phyloP scores from a whole-genome alignment of 2,797 vertebrate genomes.

The Calcarius lapponicus region DNA sequence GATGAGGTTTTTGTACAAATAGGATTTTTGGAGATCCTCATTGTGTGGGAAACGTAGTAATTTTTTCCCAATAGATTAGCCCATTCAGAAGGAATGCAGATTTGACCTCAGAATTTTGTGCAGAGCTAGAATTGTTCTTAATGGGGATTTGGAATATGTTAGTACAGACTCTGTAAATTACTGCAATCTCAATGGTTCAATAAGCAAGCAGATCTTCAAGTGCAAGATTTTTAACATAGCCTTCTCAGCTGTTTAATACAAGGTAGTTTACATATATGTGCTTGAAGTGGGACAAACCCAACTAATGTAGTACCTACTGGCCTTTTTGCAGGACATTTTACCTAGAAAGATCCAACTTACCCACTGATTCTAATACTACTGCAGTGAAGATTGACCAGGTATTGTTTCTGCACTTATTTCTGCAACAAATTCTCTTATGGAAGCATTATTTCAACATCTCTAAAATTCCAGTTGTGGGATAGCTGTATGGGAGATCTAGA shows the following conservation, averaged over 20 bases:
- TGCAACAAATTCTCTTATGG: background rate
- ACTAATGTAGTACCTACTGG: background rate
- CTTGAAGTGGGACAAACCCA: background rate
- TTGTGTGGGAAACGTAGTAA: background rate
- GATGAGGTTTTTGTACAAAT: background rate
- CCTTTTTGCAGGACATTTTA: conserved; percentile 89
- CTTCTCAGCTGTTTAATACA: background rate
- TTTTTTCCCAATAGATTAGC: background rate
- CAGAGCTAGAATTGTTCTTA: background rate
- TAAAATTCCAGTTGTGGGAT: background rate
- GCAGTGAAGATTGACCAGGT: conserved; percentile 99
- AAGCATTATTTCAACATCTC: background rate
- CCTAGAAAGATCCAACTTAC: conserved; percentile 95
- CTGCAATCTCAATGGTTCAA: background rate
- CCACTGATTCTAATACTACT: conserved; percentile 90
- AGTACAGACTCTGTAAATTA: background rate
- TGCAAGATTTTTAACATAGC: background rate
- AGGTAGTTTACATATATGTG: background rate
- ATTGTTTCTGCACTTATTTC: background rate
- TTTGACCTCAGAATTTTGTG: background rate
- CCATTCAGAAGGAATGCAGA: background rate
- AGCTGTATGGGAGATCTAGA: background rate
- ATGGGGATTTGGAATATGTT: background rate
- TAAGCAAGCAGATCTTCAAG: background rate
- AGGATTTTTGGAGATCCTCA: background rate